Evolutionary conservation across 1,140 invertebrate species (phyloP), one percentile per base, ranked within the genome.

Genomic region (Geopemphigus sp.): DNA sequence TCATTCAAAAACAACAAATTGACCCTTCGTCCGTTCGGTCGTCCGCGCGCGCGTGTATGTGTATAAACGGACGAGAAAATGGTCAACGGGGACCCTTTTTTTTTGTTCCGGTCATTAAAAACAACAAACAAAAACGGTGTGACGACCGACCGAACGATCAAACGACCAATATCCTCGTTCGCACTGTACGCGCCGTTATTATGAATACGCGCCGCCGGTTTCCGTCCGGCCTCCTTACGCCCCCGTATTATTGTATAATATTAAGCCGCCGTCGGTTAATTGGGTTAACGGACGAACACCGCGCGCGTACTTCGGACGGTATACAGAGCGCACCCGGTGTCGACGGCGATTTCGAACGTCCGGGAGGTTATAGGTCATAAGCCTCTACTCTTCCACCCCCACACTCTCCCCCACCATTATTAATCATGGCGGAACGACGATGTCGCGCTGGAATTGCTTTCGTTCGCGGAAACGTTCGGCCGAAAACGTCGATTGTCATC

Each of bases 91-190:
- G 39, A 26, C 74, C 74, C 74, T 63, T 45, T 78, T 76, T 6
- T 61, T 63, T 76, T 63, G 32, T 78, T 78, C 74, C 74, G 74
- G 74, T 78, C 74, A 63, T 78, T 78, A 63, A 78, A 63, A 78
- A 47, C 29, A 78, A 78, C 32, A 39, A 39, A 3, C 3, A 61
- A 57, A 50, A 63, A 78, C 39, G 19, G 32, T 29, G 74, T 54
- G 74, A 15, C 57, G 57, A 47, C 74, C 74, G 32, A 47, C 74
- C 74, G n/a, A n/a, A n/a, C n/a, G n/a, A 63, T 78, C 74, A 78
- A 78, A 78, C 57, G 74, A 78, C 57, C n/a, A 47, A 78, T 78
- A 78, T 78, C 74, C 74, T 78, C 74, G 73, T 76, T 78, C 74
- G 61, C 57, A 76, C 73, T 56, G 24, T n/a, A n/a, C n/a, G n/a